Base-by-base conservation (phyloP, 2,113 vertebrate genomes). In the Percopsis transmontana region DNA sequence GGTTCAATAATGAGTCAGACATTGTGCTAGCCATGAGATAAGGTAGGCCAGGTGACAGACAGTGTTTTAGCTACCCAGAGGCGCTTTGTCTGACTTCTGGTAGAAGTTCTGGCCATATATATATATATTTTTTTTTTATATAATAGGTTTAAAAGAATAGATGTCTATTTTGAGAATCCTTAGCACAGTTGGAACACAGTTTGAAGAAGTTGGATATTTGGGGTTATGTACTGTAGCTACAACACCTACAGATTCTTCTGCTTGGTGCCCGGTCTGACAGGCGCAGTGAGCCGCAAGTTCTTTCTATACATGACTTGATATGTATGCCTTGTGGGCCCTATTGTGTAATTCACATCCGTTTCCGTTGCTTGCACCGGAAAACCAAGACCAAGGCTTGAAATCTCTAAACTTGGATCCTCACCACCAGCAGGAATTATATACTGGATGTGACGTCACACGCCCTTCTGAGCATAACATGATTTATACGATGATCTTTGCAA, bases 41-140 rank as follows among this genome's bases (percentile, higher is more conserved):
- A 88, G 76, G 68, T 21, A 57, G 76, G 71, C 66, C 73, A 78
- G 84, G 78, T 82, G 85, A 86, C 78, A 71, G 78, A 68, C 83
- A 68, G 72, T 68, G 68, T 77, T 70, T 74, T 54, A 5, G 62
- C 64, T 69, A 39, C 13, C 33, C 27, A 19, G 27, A 24, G 16
- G 18, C 27, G 2, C 12, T 39, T 57, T 33, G 60, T 70, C 68
- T 68, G 63, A 85, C 62, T 70, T 68, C 63, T 74, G 62, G 79
- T 61, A 74, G 60, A 64, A 55, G 63, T 20, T 10, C 53, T 60
- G 53, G 11, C 64, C 27, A 27, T 74, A 74, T 55, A 38, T 48
- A 19, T 57, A 2, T 20, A 21, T 16, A 12, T 10, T 45, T 66
- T 63, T 53, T 21, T 79, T 82, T 45, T 41, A 70, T 53, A 40